Evolutionary conservation across 1,140 invertebrate species (phyloP).

Genomic region (Oncopeltus fasciatus): DNA sequence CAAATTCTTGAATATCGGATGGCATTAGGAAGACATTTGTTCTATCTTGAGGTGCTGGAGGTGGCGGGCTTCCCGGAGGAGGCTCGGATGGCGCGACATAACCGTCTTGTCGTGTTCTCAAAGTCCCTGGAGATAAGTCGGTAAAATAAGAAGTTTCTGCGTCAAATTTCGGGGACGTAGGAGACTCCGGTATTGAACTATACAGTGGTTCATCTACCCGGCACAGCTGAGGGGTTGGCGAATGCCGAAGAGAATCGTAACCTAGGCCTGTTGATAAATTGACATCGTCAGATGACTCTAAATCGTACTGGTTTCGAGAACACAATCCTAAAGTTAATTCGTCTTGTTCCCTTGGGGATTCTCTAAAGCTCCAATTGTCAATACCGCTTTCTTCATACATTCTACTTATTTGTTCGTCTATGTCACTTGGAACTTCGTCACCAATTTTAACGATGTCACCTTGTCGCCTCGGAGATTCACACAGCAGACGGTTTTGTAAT

Average conservation of each 20-base stretch:
- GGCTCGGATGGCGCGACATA: constrained; percentile 38
- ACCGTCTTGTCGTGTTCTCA: constrained; percentile 48
- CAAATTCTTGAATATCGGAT: background rate
- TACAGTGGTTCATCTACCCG: background rate
- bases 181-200: background rate
- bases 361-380: constrained; percentile 54
- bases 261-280: constrained; percentile 1
- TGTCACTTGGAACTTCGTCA: constrained; percentile 47
- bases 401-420: constrained; percentile 52
- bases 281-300: background rate
- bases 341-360: constrained; percentile 4
- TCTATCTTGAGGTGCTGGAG: constrained; percentile 48
- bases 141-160: background rate
- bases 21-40: constrained; percentile 22
- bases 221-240: constrained; percentile 17
- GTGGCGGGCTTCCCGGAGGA: constrained; percentile 54
- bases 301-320: constrained; percentile 10
- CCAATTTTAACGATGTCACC: constrained; percentile 32
- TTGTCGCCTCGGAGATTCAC: constrained; percentile 38
- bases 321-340: constrained; percentile 1
- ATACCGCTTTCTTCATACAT: constrained; percentile 47
- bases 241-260: constrained; percentile 33
- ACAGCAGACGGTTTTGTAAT: constrained; percentile 48
- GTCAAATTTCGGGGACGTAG: background rate
- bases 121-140: background rate